Evolutionary conservation across 2,797 vertebrate species (phyloP), one percentile per base, ranked within the genome.

Genomic region (Aselliscus stoliczkanus): DNA sequence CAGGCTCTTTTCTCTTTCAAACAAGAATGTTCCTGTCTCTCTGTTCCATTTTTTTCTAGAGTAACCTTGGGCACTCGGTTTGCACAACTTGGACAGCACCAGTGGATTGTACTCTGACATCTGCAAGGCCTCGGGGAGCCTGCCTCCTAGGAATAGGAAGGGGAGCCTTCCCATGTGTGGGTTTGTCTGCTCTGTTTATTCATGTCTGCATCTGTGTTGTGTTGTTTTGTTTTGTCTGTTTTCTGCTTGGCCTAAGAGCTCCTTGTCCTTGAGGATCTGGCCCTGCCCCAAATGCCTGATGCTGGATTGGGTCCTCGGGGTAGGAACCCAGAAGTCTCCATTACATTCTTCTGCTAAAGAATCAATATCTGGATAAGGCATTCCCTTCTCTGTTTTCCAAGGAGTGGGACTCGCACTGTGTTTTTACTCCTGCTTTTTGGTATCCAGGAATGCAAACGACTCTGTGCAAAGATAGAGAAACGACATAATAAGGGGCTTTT

Each of bases 141-240:
- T 65, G 90, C 69, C 84, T 84, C 80, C 69, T 6, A 37, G 93
- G 69, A 88, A 60, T 5, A 1, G 42, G 69, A 88, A 7, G 17
- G 64, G 89, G 84, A 70, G 80, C 52, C 93, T 90, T 93, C 54
- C 92, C 94, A 91, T 89, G 64, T 94, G 94, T 76, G 77, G n/a
- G 39, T 56, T 72, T 95, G 81, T 96, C 90, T 95, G 85, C 82
- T 90, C 92, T 91, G 88, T 95, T 84, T 90, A 96, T 93, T 96
- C 82, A 90, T 13, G n/a, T 95, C 94, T 96, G 89, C 14, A 25
- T 92, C 93, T 95, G 84, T 62, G 39, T 85, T 89, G 86, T 81
- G 50, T 88, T 82, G 79, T 96, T 83, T 82, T 79, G 70, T 96
- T 88, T 88, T 92, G 70, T 94, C 92, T 95, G 83, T 52, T 95